Base-by-base conservation (phyloP, 1,140 invertebrate species). In the Apis laboriosa region DNA sequence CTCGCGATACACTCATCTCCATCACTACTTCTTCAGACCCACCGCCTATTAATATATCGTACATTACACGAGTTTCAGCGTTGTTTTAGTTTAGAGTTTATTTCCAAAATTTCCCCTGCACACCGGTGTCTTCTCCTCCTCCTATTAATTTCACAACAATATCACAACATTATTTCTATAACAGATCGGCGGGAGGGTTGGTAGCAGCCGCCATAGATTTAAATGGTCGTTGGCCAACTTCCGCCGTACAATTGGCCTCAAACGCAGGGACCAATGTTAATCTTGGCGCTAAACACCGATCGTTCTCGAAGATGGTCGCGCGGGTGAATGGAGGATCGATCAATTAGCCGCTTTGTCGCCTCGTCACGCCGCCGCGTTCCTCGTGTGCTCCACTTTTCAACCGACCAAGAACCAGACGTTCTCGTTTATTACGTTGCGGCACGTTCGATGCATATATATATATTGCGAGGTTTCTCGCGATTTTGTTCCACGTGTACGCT, bases 271-370 rank as follows among this genome's bases (percentile, higher is more conserved):
- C 63, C 53, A 28, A 58, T 81, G 77, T 82, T 82, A 82, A 82
- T 82, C 80, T 82, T 56, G 15, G 53, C 13, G 73, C 19, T n/a
- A 21, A 63, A 61, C 24, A 58, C 24, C 24, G 53, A 61, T 71
- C 80, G 72, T 72, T 80, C 60, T 77, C 80, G 82, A 88, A 86
- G 87, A 88, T 77, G 80, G 68, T 84, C 34, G 80, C 74, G 81
- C 73, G 78, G 68, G 61, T 84, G 85, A 83, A 83, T 76, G 73
- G 70, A 77, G 80, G 77, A 89, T 89, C 87, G 87, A 89, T 89
- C 84, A 88, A 87, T 88, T 89, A 89, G 72, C 86, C 77, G 86
- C 86, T 86, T 88, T 86, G 87, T 89, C 80, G 84, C 86, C 56
- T 86, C 84, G 80, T 86, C 86, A 84, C 77, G 73, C 77, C 34